Evolutionary conservation across 2,888 invertebrate genomes (phyloP).

Genomic region (Ormyrus pomaceus): DNA sequence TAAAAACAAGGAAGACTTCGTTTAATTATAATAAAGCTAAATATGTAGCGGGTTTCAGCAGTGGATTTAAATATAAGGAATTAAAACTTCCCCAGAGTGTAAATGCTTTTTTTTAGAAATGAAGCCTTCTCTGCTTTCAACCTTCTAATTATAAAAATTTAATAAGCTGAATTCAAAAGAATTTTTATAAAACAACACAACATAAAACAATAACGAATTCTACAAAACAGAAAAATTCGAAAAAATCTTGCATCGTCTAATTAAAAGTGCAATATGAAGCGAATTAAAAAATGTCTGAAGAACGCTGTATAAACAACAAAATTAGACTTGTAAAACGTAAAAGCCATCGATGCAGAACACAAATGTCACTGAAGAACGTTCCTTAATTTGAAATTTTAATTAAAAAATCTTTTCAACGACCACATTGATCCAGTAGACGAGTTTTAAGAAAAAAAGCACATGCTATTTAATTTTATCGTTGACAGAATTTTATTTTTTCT

Average conservation of each 20-base stretch:
- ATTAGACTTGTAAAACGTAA: conserved; percentile 9
- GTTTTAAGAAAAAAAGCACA: conserved; percentile 28
- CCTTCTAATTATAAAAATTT: too few relatives aligned
- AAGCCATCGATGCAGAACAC: conserved; percentile 5
- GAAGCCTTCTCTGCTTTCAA: too few relatives aligned
- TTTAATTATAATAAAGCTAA: not conserved
- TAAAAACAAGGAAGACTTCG: not conserved
- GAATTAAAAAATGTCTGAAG: not conserved
- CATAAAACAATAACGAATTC: too few relatives aligned
- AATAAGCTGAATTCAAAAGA: too few relatives aligned
- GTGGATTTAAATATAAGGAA: too few relatives aligned
- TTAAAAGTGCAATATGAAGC: conserved; percentile 15
- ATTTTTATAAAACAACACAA: too few relatives aligned
- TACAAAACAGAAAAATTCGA: too few relatives aligned
- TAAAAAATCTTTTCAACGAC: not conserved
- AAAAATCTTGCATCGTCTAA: not conserved
- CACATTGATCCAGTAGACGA: too few relatives aligned
- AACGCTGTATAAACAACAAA: conserved; percentile 21
- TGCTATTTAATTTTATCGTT: conserved; percentile 24
- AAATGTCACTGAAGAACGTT: conserved; percentile 2
- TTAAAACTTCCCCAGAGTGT: too few relatives aligned
- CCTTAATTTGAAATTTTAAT: conserved; percentile 1
- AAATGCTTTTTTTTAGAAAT: too few relatives aligned
- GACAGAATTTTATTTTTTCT: conserved; percentile 4
- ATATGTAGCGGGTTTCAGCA: too few relatives aligned